Percentiles rank a stretch among this genome's conserved stretches.
Conservation (phyloP, 2,113 vertebrate genomes). For the Corythoichthys haematopterus region DNA sequence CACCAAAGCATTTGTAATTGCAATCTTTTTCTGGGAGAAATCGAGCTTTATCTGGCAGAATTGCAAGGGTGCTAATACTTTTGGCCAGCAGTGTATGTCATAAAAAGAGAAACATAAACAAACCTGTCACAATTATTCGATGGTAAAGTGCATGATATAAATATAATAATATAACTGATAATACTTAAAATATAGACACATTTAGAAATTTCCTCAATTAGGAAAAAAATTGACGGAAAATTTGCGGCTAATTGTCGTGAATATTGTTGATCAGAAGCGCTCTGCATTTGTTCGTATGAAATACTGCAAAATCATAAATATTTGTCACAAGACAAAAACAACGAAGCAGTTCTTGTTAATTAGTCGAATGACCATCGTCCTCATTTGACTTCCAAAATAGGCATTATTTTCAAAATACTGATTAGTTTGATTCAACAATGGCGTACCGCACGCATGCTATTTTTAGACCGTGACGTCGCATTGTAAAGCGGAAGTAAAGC, state of each 20-base stretch:
- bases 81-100: no score
- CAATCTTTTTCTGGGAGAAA: no score
- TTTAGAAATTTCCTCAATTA: not conserved
- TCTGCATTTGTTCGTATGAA: not conserved
- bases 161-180: constrained; percentile 20
- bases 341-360: not conserved
- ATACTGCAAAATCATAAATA: not conserved
- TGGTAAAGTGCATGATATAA: constrained; percentile 39
- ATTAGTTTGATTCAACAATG: no score
- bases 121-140: constrained; percentile 6
- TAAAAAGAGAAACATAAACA: constrained; percentile 42
- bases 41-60: no score
- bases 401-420: no score
- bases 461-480: no score
- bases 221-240: not conserved
- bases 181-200: not conserved
- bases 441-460: no score
- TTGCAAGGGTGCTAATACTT: no score
- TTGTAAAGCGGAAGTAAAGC: no score
- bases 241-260: not conserved
- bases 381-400: no score
- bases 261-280: not conserved
- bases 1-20: no score
- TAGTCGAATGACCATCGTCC: not conserved
- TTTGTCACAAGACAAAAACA: not conserved